phyloP scores from a whole-genome alignment of 2,888 invertebrate species.

The Taphrorychus bicolor region DNA sequence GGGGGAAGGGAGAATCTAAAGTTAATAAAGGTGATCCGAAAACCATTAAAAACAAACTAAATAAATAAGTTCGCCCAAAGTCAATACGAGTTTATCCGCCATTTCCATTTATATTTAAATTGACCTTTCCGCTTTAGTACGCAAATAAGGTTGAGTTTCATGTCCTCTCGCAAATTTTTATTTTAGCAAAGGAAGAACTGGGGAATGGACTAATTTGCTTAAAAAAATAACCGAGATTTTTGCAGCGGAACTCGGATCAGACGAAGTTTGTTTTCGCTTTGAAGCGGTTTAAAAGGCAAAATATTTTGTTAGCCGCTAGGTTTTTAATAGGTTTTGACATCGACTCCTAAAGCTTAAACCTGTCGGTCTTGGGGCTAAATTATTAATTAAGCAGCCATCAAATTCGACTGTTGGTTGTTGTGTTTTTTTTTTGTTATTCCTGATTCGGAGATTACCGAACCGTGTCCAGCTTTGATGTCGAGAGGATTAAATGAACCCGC shows the following conservation, averaged over 20 bases:
- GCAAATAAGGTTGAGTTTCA: slow-evolving; percentile 11
- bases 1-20: neutral
- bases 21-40: neutral
- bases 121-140: slow-evolving; percentile 8
- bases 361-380: neutral
- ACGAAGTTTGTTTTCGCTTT: slow-evolving; percentile 28
- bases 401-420: too few species aligned
- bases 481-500: neutral
- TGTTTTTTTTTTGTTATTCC: too few species aligned
- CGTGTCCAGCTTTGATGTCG: neutral
- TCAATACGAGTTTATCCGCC: neutral
- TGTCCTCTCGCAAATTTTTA: slow-evolving; percentile 1
- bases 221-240: slow-evolving; percentile 30
- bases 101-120: slow-evolving; percentile 12
- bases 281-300: slow-evolving; percentile 30
- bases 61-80: neutral
- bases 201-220: slow-evolving; percentile 20
- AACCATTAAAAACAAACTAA: neutral
- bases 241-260: slow-evolving; percentile 7
- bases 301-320: slow-evolving; percentile 30
- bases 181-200: slow-evolving; percentile 14
- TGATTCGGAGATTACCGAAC: too few species aligned
- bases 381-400: neutral
- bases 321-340: slow-evolving; percentile 10
- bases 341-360: too few species aligned